Conservation (phyloP, 1,140 invertebrate species). For the Drosophila nigrodunni region DNA sequence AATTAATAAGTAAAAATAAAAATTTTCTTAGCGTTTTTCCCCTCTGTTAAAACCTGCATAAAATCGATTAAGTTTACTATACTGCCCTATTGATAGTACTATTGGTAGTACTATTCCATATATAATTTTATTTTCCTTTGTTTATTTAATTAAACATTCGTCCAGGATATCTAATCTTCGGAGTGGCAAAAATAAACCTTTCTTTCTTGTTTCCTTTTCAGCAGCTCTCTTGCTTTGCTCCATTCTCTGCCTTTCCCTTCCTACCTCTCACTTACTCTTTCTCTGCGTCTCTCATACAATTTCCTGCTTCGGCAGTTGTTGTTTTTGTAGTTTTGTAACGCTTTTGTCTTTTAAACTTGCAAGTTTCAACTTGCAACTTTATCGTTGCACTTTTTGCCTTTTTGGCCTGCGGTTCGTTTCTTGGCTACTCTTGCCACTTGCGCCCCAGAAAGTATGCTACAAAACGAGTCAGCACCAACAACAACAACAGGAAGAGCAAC, state of each 20-base stretch:
- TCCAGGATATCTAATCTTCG: too few species aligned
- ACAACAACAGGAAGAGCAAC: slow-evolving; percentile 1
- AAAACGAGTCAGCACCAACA: slow-evolving; percentile 12
- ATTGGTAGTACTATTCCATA: too few species aligned
- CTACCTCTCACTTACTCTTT: slow-evolving; percentile 7
- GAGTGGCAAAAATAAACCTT: too few species aligned
- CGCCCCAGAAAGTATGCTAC: slow-evolving; percentile 30
- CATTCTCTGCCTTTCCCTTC: slow-evolving; percentile 3
- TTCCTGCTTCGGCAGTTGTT: background rate
- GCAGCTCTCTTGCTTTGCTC: too few species aligned
- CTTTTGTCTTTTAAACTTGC: slow-evolving; percentile 62
- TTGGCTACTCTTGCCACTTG: slow-evolving; percentile 28
- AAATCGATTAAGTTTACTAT: too few species aligned
- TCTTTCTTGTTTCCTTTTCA: too few species aligned
- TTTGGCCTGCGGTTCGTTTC: slow-evolving; percentile 43
- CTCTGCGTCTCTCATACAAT: background rate
- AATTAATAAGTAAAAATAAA: too few species aligned
- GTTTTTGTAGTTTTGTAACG: slow-evolving; percentile 39
- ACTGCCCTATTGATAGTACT: too few species aligned
- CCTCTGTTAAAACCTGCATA: too few species aligned
- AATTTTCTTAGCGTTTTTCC: too few species aligned
- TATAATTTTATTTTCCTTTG: too few species aligned
- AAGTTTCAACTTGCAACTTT: slow-evolving; percentile 56
- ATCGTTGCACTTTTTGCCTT: slow-evolving; percentile 64
- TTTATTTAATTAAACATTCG: too few species aligned